Evolutionary conservation across 2,888 invertebrate species (phyloP), one percentile per base, ranked within the genome.

Genomic region (Cephus pulcher): DNA sequence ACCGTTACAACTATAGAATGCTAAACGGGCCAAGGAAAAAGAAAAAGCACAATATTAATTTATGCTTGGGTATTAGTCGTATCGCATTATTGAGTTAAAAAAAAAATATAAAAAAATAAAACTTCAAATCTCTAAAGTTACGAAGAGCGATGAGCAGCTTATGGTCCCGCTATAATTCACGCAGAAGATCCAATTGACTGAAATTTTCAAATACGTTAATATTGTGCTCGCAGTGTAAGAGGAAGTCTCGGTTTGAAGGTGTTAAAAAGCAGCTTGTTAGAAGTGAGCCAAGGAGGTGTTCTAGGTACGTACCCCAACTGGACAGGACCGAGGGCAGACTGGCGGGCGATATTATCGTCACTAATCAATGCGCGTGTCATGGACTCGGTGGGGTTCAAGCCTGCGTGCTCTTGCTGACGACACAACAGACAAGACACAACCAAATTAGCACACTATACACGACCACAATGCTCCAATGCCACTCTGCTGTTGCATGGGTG

Each of bases 301-400:
- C 87, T 88, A 92, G 90, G 95, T 95, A 97, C 97, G 94, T 97
- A 97, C 97, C 97, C 97, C 94, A 98, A 95, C 93, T 97, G 97
- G 93, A 97, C 97, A 93, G 97, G 97, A 93, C 97, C 97, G 93
- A 96, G 94, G 91, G 94, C 95, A 93, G 96, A 95, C 94, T 95
- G 95, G 93, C 96, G 96, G 93, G 96, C 94, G 91, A 94, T 93
- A 92, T 94, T 95, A 94, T 97, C 97, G 94, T 97, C 97, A 93
- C 96, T 96, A 93, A 97, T 97, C 94, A 97, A 95, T 93, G 97
- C 97, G 93, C 97, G 96, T 93, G 97, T 97, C 97, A 97, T 97
- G 94, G 97, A 97, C 94, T 97, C 97, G 93, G 97, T 97, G 94
- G 96, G 96, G 94, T 95, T 96, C 93, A 96, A 95, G 93, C 97